Base-by-base conservation (phyloP, 2,797 vertebrate species). In the Gila robusta region DNA sequence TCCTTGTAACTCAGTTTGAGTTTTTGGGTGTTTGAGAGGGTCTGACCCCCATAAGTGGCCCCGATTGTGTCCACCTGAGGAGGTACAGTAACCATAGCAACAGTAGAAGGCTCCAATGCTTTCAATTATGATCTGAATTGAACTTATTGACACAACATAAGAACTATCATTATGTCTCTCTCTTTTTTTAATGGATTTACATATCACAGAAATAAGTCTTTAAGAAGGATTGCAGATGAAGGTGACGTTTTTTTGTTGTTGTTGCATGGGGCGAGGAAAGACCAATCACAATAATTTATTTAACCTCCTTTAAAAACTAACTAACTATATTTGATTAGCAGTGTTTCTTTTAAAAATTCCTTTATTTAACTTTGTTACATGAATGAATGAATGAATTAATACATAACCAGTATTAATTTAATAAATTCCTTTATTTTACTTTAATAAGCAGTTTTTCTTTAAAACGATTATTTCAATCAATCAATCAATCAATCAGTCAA, bases 21-120 rank as follows among this genome's bases (percentile, higher is more conserved):
- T 76, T 23, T 56, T 14, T 1, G 32, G 49, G 44, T 9, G 72
- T 32, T 49, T 47, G 26, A 52, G 72, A 49, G 26, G 28, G 19
- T 56, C 49, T 56, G 73, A 77, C 73, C 49, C 3, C 17, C 17
- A n/a, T 54, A 14, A 7, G 35, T 14, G 28, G 49, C 19, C 19
- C 73, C 52, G 4, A 14, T 21, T 12, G 74, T 77, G 32, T n/a
- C 14, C 52, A 76, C 49, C 49, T 76, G 73, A 54, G 28, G 49
- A 54, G 49, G 49, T 66, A 32, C 28, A 66, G 64, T 77, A n/a
- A 37, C 74, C 74, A 56, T 59, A 56, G 74, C 52, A 77, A 77
- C 74, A 56, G 4, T 23, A 16, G 11, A 39, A 14, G 1, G 11
- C 32, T 37, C 74, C 52, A 56, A 14, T 0, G 12, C 32, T 77